Evolutionary conservation across 2,888 invertebrate genomes (phyloP), one percentile per base, ranked within the genome.

Genomic region (Pherbina coryleti): DNA sequence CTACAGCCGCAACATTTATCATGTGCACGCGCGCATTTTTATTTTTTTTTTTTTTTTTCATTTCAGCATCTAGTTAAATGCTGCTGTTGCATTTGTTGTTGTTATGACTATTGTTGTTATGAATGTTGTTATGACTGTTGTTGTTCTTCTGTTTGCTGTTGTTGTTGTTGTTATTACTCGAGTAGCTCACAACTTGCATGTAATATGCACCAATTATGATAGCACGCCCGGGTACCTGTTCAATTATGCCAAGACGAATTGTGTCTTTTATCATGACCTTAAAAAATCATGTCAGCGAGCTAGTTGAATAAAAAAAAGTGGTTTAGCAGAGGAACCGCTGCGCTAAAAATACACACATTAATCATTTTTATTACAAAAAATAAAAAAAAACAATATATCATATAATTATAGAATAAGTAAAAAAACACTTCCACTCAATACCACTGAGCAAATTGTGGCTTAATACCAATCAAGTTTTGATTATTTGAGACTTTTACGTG

Each of bases 221-320:
- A 60, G 14, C 34, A 31, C 57, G 72, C 44, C 60, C 72, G 44
- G 72, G 11, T 72, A 72, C 72, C 72, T 72, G 72, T 72, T 72
- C 72, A 72, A 72, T 72, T 57, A 72, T 31, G 57, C 57, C 57
- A 53, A n/a, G 19, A 19, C 71, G 55, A 55, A 71, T 71, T 71
- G 53, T 14, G 55, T 57, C 60, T 72, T 34, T 57, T 44, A 28
- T 11, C 57, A 44, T 72, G 72, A 72, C 72, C 72, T 72, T 72
- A 72, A 72, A 72, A 44, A 70, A 70, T 28, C 7, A 55, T 19
- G 55, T 7, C 9, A 22, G 9, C 22, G 55, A 55, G 55, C 4
- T 19, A 22, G 55, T 22, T 55, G 17, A 1, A 55, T 1, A 5
- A 55, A 2, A 22, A 22, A 22, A 55, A 22, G 17, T 5, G 8